Percentiles rank a stretch among this genome's conserved stretches.
Conservation (phyloP, 2,113 vertebrate species). For the Dissostichus mawsoni region DNA sequence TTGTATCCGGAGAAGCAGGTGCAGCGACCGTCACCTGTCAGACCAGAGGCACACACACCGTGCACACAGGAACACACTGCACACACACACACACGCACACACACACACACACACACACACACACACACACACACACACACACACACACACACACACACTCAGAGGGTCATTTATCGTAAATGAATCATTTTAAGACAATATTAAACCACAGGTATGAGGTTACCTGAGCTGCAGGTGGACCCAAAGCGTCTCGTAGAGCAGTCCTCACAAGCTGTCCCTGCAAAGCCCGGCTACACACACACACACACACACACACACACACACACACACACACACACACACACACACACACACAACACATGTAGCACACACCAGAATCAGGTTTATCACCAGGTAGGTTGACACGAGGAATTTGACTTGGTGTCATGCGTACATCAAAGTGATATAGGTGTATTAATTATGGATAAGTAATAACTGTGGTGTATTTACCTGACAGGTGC, state of each 20-base stretch:
- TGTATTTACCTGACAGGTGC: conserved; percentile 87
- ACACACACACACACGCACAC: too few relatives aligned
- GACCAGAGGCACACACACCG: conserved; percentile 87
- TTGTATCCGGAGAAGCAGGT: conserved; percentile 90
- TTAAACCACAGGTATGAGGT: neutral
- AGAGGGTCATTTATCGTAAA: too few relatives aligned
- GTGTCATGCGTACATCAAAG: too few relatives aligned
- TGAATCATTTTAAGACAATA: too few relatives aligned
- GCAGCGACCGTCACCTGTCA: conserved; percentile 87
- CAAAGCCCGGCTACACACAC: conserved; percentile 84
- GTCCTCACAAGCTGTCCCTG: conserved; percentile 92
- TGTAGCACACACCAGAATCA: too few relatives aligned
- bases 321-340: neutral
- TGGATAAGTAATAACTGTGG: too few relatives aligned
- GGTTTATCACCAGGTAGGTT: too few relatives aligned
- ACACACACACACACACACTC: neutral
- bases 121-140: conserved; percentile 68
- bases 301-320: neutral
- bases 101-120: neutral
- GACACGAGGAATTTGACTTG: too few relatives aligned
- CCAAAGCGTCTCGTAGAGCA: conserved; percentile 89
- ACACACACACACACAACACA: conserved; percentile 1
- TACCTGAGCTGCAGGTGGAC: conserved; percentile 87
- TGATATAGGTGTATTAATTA: neutral
- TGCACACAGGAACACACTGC: conserved; percentile 91